Evolutionary conservation across 1,140 invertebrate species (phyloP), one percentile per base, ranked within the genome.

Genomic region (Drosophila ananassae): DNA sequence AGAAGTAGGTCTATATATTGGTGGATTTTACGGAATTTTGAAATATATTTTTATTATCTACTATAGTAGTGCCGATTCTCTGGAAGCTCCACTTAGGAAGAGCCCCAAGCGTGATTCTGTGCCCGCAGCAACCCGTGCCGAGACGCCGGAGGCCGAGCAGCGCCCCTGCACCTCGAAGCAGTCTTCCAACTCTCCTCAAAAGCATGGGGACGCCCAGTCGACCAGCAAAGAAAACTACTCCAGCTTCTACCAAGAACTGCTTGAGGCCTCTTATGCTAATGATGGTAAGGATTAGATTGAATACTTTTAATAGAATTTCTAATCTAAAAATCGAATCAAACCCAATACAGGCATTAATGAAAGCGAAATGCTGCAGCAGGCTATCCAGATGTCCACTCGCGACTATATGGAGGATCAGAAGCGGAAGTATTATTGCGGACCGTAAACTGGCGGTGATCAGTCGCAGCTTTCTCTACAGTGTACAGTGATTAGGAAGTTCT

Each of bases 341-440:
- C 12, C 7, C 34, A 2, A 37, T 2, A 2, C 30, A 92, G 91
- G 84, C 32, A 51, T 73, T 21, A 91, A 77, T 52, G 91, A 92
- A 57, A 76, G 75, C 53, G 90, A 91, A 52, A 92, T 92, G 91
- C 73, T 92, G 12, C 82, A 91, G 51, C 90, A 85, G 25, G 91
- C 91, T 25, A 91, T 92, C 47, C 90, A 91, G 69, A 85, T 92
- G 79, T 92, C 91, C 9, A 90, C 91, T 30, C 81, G 87, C 7
- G 91, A 92, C 34, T 92, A 91, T 59, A 90, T 92, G 37, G 90
- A 92, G 47, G 78, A 92, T 55, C 90, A 91, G 44, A 90, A 91
- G 63, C 79, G 90, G 6, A 91, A 91, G 48, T 91, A 79, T 85
- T 57, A 91, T 5, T 83, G 73, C 39, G 85, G 90, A 30, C 85